Base-by-base conservation (phyloP, 1,140 invertebrate genomes). In the Hermetia illucens region DNA sequence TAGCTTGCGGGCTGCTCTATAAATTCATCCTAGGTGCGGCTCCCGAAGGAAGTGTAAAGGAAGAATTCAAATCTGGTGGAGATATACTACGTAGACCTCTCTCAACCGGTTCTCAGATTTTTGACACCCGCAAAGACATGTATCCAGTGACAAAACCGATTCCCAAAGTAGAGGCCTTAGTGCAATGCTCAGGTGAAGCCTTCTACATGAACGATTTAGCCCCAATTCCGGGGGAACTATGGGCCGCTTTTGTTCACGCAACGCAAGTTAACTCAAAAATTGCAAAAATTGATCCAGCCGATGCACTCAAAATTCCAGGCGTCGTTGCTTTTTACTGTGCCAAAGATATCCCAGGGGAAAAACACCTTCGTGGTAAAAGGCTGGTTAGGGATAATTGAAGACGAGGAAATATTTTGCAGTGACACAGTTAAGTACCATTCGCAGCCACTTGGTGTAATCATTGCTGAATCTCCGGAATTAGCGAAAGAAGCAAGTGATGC, bases 141-240 rank as follows among this genome's bases (percentile, higher is more conserved):
- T 85, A 73, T 63, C 83, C 84, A 5, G 48, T 87, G 1, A 81
- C 70, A 44, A 63, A 87, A 54, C 74, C 82, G 1, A 49, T 82
- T 1, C 66, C 70, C 4, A 89, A 88, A 56, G 48, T 79, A 10
- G 82, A 84, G 53, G 70, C 71, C 0, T 44, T 70, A 2, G 63
- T 73, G 24, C 79, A 82, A 51, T 68, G 67, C 22, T 64, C 74
- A 21, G 70, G 76, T 4, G 75, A 78, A 45, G 76, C 71, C 3
- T 55, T 68, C 43, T 80, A 73, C 47, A 50, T 64, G 5, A 74
- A 75, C 45, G 76, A 79, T 45, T 55, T 75, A 33, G 65, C 66
- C 5, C 48, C 62, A 2, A 45, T 60, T n/a, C 48, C 53, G 0
- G 52, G 62, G 16, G 67, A 77, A 56, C 65, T 78, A 9, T 73